Percentiles rank a stretch among this genome's conserved stretches.
Evolutionary conservation across 2,888 invertebrate genomes (phyloP).

Genomic region (Thymelicus sylvestris): DNA sequence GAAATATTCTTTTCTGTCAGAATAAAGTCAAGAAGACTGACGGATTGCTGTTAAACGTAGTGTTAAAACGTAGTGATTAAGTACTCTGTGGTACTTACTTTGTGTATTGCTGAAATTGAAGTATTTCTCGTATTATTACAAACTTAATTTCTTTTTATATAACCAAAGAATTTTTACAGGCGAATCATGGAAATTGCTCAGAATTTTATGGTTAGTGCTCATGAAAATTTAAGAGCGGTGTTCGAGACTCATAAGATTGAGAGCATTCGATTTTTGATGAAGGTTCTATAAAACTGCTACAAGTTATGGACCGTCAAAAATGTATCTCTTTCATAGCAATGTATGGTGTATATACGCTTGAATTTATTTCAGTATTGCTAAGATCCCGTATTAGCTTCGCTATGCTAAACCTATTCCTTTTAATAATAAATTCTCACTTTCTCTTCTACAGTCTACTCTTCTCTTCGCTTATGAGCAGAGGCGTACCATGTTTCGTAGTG

Average conservation of each 20-base stretch:
- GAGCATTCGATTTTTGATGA: constrained; percentile 15
- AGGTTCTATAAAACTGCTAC: neutral
- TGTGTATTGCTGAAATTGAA: neutral
- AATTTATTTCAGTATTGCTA: too few relatives aligned
- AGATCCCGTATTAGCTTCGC: too few relatives aligned
- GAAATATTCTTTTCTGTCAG: neutral
- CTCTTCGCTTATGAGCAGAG: too few relatives aligned
- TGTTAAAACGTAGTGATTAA: too few relatives aligned
- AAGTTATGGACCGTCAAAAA: neutral
- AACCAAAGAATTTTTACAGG: constrained; percentile 40
- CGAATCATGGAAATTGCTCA: constrained; percentile 71
- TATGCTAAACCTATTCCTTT: neutral
- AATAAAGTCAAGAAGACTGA: neutral
- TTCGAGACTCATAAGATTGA: constrained; percentile 19
- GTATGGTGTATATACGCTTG: neutral
- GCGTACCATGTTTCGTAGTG: too few relatives aligned
- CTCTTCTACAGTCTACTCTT: too few relatives aligned
- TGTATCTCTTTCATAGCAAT: neutral
- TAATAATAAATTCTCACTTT: too few relatives aligned
- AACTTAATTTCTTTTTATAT: constrained; percentile 38
- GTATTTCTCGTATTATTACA: neutral
- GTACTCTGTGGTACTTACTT: too few relatives aligned
- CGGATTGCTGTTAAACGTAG: too few relatives aligned
- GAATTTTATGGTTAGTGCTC: constrained; percentile 69
- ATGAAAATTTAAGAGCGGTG: constrained; percentile 33